Evolutionary conservation across 2,113 vertebrate genomes (phyloP).

Genomic region (Galemys pyrenaicus): DNA sequence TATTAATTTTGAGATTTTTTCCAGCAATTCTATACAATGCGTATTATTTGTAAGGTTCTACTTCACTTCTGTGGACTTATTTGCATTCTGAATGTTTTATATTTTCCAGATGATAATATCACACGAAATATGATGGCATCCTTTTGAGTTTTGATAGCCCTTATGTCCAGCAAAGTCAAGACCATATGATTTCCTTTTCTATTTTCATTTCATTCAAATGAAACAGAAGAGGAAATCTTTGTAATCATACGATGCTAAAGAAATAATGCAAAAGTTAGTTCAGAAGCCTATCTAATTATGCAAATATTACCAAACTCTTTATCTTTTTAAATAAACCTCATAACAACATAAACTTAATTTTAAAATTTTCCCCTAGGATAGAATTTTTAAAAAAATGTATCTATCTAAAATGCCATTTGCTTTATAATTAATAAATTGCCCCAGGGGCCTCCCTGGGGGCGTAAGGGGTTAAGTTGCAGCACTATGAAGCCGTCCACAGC

Average conservation of each 20-base stretch:
- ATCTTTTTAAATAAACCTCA: constrained; percentile 23
- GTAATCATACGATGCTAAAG: constrained; percentile 6
- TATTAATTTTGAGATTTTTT: constrained; percentile 65
- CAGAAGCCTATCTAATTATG: neutral
- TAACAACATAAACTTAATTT: neutral
- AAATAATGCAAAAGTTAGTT: constrained; percentile 19
- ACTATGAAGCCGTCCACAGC: too few relatives aligned
- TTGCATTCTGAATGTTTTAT: constrained; percentile 48
- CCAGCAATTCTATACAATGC: constrained; percentile 44
- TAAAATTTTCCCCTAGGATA: neutral
- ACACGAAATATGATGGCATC: constrained; percentile 5
- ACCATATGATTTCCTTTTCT: neutral
- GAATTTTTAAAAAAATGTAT: neutral
- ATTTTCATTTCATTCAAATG: constrained; percentile 28
- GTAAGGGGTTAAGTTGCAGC: too few relatives aligned
- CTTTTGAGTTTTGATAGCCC: constrained; percentile 36
- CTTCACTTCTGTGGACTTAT: neutral
- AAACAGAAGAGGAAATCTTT: neutral
- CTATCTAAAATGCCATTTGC: constrained; percentile 21
- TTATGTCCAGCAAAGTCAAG: constrained; percentile 22
- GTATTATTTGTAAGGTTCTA: constrained; percentile 56
- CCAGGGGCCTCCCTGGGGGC: too few relatives aligned
- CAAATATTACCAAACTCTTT: neutral
- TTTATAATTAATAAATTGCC: neutral
- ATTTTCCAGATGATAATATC: constrained; percentile 61